These are phyloP conservation scores for Drosophila anomelani DNA, from an alignment of 2,888 invertebrate species.

Conservation along the genomic window DNA sequence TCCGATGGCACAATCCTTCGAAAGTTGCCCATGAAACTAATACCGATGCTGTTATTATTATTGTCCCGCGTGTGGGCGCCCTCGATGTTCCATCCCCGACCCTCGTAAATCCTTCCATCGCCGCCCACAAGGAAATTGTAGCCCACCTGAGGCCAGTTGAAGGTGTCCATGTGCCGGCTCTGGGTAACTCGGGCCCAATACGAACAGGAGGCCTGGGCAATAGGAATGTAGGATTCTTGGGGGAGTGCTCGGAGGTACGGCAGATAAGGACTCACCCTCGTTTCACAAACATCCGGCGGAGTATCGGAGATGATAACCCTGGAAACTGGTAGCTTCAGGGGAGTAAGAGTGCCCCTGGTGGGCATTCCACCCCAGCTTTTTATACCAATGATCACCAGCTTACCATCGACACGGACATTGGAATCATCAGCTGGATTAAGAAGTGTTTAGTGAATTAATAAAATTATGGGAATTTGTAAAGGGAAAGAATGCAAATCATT, in stretches of 20 bases:
- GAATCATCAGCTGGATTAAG: constrained; percentile 31
- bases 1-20: constrained; percentile 85
- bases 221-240: not conserved
- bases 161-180: constrained; percentile 88
- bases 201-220: constrained; percentile 86
- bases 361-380: constrained; percentile 89
- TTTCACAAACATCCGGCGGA: constrained; percentile 87
- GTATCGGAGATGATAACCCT: constrained; percentile 88
- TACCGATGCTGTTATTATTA: constrained; percentile 88
- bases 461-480: constrained; percentile 2
- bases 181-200: constrained; percentile 86
- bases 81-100: constrained; percentile 89
- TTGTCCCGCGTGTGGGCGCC: constrained; percentile 90
- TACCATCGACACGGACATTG: constrained; percentile 44
- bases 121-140: constrained; percentile 93
- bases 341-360: constrained; percentile 84
- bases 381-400: constrained; percentile 86
- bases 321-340: constrained; percentile 85
- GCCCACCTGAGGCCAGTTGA: constrained; percentile 88
- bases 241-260: not conserved
- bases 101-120: constrained; percentile 90
- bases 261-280: constrained; percentile 84
- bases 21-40: constrained; percentile 90
- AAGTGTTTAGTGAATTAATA: constrained; percentile 41
- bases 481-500: not conserved